phyloP scores from a whole-genome alignment of 2,113 vertebrate species.

The Lathamus discolor region DNA sequence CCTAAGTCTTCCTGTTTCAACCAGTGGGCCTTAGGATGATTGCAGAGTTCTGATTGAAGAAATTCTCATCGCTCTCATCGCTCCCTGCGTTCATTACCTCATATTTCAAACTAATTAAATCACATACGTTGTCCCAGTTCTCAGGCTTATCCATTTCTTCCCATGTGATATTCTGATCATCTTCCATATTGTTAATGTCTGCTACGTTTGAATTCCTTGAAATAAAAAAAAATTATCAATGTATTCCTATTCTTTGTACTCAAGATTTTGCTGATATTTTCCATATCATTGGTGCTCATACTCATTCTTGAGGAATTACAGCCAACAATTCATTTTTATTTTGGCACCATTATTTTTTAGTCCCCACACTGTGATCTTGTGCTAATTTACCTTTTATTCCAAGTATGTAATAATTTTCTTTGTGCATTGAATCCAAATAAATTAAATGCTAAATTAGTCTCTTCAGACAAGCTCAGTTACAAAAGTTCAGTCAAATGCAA shows the following conservation, averaged over 20 bases:
- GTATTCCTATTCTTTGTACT: not conserved
- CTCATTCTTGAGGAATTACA: not conserved
- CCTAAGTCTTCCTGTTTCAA: slow-evolving; percentile 38
- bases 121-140: slow-evolving; percentile 17
- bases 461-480: not conserved
- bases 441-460: not conserved
- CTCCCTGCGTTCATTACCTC: slow-evolving; percentile 57
- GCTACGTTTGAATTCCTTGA: not conserved
- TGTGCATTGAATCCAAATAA: not conserved
- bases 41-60: slow-evolving; percentile 31
- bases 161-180: slow-evolving; percentile 5
- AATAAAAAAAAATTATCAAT: not conserved
- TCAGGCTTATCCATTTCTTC: slow-evolving; percentile 35
- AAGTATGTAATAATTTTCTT: not conserved
- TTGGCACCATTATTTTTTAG: not conserved
- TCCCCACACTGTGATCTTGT: not conserved
- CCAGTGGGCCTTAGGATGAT: slow-evolving; percentile 1
- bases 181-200: slow-evolving; percentile 28
- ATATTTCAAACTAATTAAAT: slow-evolving; percentile 67
- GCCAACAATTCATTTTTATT: not conserved
- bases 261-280: not conserved
- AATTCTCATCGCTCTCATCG: slow-evolving; percentile 48
- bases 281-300: not conserved
- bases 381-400: not conserved
- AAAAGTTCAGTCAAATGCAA: not conserved